Evolutionary conservation across 2,113 vertebrate species (phyloP), one percentile per base, ranked within the genome.

Genomic region (Thamnophis sirtalis): DNA sequence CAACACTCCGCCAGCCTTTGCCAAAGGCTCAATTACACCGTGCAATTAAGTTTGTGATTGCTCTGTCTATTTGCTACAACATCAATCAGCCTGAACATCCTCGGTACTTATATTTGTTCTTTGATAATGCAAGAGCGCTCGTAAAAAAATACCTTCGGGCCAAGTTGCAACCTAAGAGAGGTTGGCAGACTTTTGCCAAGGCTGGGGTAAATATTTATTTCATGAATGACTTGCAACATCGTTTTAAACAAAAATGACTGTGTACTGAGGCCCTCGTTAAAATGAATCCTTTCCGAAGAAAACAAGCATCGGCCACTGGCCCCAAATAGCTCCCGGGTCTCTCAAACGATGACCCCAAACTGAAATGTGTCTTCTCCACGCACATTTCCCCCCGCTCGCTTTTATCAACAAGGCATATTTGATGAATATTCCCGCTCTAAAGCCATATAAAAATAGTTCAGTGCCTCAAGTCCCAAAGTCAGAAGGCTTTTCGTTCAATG

Each of bases 381-480:
- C 1, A 1, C 21, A 93, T 56, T 50, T 21, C 24, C 24, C 86
- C 56, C 49, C 13, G n/a, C 73, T 93, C 51, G 0, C 0, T 90
- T 95, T 89, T 22, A 85, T 84, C 89, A 87, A 90, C 54, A 54
- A 80, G 88, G 54, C 21, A 22, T 33, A 89, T 93, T 86, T 86
- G n/a, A 54, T 89, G 38, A 92, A 89, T 86, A 89, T 33, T 89
- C 90, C 51, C 24, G 93, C 80, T 48, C 56, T 15, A 86, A 91
- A 80, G 68, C n/a, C 17, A 28, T 58, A 22, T 60, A 95, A 88
- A 95, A 95, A 95, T 89, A 96, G 92, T 92, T 9, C 58, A 13
- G 38, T 88, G 60, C 55, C 93, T 89, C 56, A 88, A 93, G 84
- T 92, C 91, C 85, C 21, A 87, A 93, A 90, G 93, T 95, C 84